Percentiles rank a stretch among this genome's conserved stretches.
Evolutionary conservation across 2,888 invertebrate genomes (phyloP).

Genomic region (Apotomis turbidana): DNA sequence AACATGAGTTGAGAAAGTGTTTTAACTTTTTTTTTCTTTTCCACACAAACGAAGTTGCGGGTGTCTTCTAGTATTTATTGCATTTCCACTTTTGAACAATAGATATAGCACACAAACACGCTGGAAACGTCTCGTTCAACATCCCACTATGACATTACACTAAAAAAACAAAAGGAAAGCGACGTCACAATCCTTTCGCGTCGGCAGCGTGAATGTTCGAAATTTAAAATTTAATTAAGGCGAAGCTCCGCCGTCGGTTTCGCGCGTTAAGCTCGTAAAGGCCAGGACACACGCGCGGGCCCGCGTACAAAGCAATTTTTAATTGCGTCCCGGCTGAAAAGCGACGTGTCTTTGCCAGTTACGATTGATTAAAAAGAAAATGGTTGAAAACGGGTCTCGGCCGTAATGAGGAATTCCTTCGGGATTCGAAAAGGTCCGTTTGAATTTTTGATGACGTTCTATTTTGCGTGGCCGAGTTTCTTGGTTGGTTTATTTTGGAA

Average conservation of each 20-base stretch:
- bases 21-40: too few species aligned
- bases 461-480: conserved; percentile 26
- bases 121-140: conserved; percentile 4
- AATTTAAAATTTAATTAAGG: conserved; percentile 77
- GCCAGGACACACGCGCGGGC: conserved; percentile 61
- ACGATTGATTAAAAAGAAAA: conserved; percentile 72
- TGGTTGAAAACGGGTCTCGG: conserved; percentile 46
- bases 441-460: conserved; percentile 43
- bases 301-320: conserved; percentile 75
- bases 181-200: conserved; percentile 57
- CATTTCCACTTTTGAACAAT: background rate
- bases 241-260: conserved; percentile 59
- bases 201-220: conserved; percentile 61
- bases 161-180: conserved; percentile 47
- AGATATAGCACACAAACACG: background rate
- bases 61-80: too few species aligned
- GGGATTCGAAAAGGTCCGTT: conserved; percentile 45
- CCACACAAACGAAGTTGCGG: too few species aligned
- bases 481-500: conserved; percentile 10
- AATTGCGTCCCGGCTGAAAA: conserved; percentile 69
- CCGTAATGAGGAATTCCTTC: conserved; percentile 45
- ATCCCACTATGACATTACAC: conserved; percentile 7
- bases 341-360: conserved; percentile 70
- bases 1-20: too few species aligned
- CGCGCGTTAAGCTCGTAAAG: conserved; percentile 73